Evolutionary conservation across 2,797 vertebrate species (phyloP).

Genomic region (Triplophysa yarkandensis): DNA sequence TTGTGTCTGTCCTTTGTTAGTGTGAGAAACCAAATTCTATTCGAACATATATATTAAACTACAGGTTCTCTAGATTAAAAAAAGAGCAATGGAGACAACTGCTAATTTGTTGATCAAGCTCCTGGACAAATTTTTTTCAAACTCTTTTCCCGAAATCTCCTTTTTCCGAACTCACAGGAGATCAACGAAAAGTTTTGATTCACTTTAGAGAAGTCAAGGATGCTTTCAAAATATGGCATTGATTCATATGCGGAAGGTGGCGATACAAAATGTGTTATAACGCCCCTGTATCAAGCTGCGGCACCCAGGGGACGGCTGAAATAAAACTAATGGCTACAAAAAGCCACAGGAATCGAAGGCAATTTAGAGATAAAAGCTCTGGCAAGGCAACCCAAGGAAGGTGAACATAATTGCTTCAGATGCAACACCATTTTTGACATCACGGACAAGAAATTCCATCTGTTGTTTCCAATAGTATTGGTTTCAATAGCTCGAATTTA

Average conservation of each 20-base stretch:
- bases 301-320: slow-evolving; percentile 29
- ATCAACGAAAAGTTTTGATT: neutral
- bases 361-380: slow-evolving; percentile 50
- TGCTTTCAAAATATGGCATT: slow-evolving; percentile 28
- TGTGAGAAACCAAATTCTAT: too few relatives aligned
- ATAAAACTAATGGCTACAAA: slow-evolving; percentile 41
- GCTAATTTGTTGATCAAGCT: too few relatives aligned
- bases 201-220: neutral
- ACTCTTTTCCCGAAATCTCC: neutral
- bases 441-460: slow-evolving; percentile 40
- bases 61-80: too few relatives aligned
- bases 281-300: slow-evolving; percentile 11
- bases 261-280: slow-evolving; percentile 12
- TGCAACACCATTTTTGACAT: slow-evolving; percentile 41
- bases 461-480: slow-evolving; percentile 17
- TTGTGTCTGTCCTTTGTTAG: too few relatives aligned
- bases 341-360: slow-evolving; percentile 43
- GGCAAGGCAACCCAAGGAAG: slow-evolving; percentile 29
- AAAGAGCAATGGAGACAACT: too few relatives aligned
- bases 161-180: neutral
- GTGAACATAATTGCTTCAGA: slow-evolving; percentile 39
- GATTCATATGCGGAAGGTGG: slow-evolving; percentile 27
- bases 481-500: neutral
- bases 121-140: neutral
- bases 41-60: too few relatives aligned